Percentiles rank a stretch among this genome's conserved stretches.
Conservation (phyloP, 2,888 invertebrate genomes). For the Hypselothyrea guttata region DNA sequence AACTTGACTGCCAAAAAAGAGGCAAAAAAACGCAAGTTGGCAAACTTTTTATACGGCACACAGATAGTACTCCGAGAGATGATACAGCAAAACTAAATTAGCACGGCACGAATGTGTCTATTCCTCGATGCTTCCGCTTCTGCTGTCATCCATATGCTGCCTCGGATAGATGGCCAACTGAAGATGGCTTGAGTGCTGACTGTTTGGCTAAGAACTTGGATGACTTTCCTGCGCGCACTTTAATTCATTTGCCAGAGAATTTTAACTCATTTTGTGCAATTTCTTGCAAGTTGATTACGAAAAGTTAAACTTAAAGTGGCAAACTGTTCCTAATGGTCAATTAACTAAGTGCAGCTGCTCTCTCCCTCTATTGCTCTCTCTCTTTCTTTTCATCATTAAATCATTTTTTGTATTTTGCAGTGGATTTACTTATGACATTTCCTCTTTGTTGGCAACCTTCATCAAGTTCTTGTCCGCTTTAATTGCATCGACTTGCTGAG, state of each 20-base stretch:
- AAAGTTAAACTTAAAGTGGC: slow-evolving; percentile 51
- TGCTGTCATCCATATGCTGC: slow-evolving; percentile 1
- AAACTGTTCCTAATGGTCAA: slow-evolving; percentile 53
- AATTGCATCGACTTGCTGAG: slow-evolving; percentile 41
- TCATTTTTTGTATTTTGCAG: neutral
- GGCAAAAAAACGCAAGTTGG: neutral
- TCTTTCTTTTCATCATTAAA: neutral
- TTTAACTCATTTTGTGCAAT: slow-evolving; percentile 57
- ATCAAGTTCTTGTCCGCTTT: slow-evolving; percentile 23
- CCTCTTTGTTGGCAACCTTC: slow-evolving; percentile 12
- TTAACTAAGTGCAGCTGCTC: slow-evolving; percentile 57
- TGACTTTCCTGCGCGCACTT: slow-evolving; percentile 31
- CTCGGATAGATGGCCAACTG: slow-evolving; percentile 20
- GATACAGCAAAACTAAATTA: slow-evolving; percentile 70
- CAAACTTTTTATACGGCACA: slow-evolving; percentile 43
- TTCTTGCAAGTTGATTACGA: slow-evolving; percentile 43
- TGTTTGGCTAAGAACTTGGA: slow-evolving; percentile 20
- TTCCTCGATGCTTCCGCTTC: neutral
- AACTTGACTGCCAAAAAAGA: slow-evolving; percentile 26
- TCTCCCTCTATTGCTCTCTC: neutral
- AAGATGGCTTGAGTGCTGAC: slow-evolving; percentile 2
- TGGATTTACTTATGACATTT: neutral
- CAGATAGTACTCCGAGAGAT: slow-evolving; percentile 38
- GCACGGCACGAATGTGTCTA: slow-evolving; percentile 48
- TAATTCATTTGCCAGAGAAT: slow-evolving; percentile 48